phyloP scores from a whole-genome alignment of 1,140 invertebrate species.

The Archivesica marissinica region DNA sequence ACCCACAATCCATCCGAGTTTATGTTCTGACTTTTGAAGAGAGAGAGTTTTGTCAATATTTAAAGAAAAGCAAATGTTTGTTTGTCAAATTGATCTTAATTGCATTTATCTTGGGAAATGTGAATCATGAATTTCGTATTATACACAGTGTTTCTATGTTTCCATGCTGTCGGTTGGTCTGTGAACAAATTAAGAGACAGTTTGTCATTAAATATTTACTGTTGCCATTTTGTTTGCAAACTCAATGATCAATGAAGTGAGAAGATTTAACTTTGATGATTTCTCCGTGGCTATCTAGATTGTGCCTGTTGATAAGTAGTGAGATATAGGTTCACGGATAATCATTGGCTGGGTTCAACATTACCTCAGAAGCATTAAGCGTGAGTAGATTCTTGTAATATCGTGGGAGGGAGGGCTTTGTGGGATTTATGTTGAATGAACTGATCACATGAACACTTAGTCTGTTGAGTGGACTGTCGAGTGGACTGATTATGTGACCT shows the following conservation, averaged over 20 bases:
- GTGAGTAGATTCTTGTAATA: too few relatives aligned
- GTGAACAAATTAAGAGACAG: constrained; percentile 28
- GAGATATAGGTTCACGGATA: background rate
- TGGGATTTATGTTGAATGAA: too few relatives aligned
- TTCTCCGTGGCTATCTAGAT: too few relatives aligned
- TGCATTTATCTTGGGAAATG: constrained; percentile 39
- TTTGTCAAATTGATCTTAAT: constrained; percentile 29
- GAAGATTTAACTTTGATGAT: background rate
- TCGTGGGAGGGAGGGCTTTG: too few relatives aligned
- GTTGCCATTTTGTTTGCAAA: constrained; percentile 23
- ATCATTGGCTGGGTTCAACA: background rate
- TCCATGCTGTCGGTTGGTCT: background rate
- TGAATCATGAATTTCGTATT: background rate
- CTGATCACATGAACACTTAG: too few relatives aligned
- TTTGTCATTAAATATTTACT: constrained; percentile 30
- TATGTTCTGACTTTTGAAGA: constrained; percentile 4
- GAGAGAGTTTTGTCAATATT: constrained; percentile 20
- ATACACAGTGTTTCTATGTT: background rate
- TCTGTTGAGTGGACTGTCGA: too few relatives aligned
- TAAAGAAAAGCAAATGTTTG: constrained; percentile 46
- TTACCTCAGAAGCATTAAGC: too few relatives aligned
- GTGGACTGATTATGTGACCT: too few relatives aligned
- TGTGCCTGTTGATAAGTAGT: background rate
- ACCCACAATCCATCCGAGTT: constrained; percentile 10
- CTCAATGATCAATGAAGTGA: background rate